Evolutionary conservation across 2,888 invertebrate species (phyloP).

Genomic region (Parnassius apollo): DNA sequence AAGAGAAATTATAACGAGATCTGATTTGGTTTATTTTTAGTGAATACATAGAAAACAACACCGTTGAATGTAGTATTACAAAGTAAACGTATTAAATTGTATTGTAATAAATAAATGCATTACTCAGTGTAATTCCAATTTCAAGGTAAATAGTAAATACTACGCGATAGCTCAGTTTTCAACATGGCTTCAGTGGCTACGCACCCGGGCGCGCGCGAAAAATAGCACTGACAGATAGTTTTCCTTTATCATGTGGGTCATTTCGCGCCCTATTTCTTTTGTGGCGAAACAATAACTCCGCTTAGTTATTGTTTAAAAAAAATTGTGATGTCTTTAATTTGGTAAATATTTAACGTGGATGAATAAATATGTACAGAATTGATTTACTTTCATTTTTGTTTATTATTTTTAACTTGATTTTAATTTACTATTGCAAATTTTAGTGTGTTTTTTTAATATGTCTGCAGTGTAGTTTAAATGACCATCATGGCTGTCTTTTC

Average conservation of each 20-base stretch:
- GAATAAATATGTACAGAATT: constrained; percentile 8
- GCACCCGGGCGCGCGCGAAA: constrained; percentile 51
- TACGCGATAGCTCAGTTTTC: constrained; percentile 39
- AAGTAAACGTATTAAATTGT: no score
- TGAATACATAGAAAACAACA: no score
- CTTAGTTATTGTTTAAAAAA: constrained; percentile 13
- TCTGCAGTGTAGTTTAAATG: no score
- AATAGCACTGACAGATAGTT: constrained; percentile 64
- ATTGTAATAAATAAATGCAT: no score
- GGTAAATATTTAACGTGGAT: constrained; percentile 38
- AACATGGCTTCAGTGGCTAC: constrained; percentile 35
- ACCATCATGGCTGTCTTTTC: no score
- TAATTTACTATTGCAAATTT: neutral
- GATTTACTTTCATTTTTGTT: constrained; percentile 3
- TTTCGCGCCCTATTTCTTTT: constrained; percentile 44
- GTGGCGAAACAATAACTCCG: constrained; percentile 30
- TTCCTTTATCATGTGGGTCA: constrained; percentile 62
- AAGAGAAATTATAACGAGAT: no score
- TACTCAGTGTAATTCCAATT: constrained; percentile 32
- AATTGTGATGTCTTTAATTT: constrained; percentile 51
- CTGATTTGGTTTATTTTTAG: no score
- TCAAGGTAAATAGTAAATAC: constrained; percentile 49
- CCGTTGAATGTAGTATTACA: no score
- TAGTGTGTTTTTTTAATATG: no score
- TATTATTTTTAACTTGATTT: neutral